Conservation (phyloP, 2,797 vertebrate genomes). For the Rhinogobio ventralis region DNA sequence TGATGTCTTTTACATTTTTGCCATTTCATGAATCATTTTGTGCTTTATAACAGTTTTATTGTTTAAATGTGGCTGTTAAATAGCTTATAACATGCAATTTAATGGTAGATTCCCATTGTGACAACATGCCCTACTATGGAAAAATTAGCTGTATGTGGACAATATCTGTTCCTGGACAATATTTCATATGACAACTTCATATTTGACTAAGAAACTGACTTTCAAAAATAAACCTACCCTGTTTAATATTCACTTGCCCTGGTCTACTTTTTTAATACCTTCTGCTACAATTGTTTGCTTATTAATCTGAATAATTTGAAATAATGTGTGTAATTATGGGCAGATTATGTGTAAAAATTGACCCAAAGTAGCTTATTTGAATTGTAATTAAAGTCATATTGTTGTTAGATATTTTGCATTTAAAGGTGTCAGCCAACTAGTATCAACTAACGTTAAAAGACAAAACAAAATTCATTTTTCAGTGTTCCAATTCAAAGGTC, state of each 20-base stretch:
- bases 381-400: background rate
- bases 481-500: background rate
- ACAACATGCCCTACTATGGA: background rate
- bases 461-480: background rate
- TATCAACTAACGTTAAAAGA: background rate
- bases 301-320: background rate
- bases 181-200: too few relatives aligned
- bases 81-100: background rate
- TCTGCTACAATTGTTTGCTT: background rate
- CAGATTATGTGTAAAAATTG: background rate
- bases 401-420: background rate
- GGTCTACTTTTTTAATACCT: background rate
- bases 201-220: background rate
- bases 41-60: background rate
- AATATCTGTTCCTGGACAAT: background rate
- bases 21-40: background rate
- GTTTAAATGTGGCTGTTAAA: background rate
- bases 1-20: background rate
- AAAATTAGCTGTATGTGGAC: too few relatives aligned
- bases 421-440: background rate
- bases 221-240: background rate
- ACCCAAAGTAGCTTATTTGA: background rate
- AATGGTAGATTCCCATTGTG: background rate
- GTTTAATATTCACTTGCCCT: background rate
- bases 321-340: background rate